Evolutionary conservation across 2,797 vertebrate species (phyloP).

Genomic region (Paramormyrops hopkinsi): DNA sequence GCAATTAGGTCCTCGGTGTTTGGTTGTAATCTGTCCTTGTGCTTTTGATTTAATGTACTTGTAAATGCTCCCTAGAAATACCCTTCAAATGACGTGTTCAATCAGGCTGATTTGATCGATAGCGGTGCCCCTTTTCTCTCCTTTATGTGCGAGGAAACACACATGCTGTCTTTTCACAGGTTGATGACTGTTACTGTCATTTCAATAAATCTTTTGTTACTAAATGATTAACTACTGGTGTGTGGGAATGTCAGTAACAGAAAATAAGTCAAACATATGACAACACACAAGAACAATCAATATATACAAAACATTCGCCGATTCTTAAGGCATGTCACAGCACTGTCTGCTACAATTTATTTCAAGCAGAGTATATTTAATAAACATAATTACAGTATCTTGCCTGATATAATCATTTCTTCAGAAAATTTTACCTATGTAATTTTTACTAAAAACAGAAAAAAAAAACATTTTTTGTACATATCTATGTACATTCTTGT

Average conservation of each 20-base stretch:
- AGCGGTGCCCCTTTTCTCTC: neutral
- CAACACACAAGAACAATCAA: neutral
- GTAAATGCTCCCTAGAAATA: conserved; percentile 60
- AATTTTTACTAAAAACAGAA: conserved; percentile 7
- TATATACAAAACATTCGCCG: neutral
- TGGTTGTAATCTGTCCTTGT: conserved; percentile 44
- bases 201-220: conserved; percentile 9
- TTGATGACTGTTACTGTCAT: conserved; percentile 6
- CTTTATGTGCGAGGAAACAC: neutral
- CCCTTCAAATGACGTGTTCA: conserved; percentile 46
- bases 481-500: conserved; percentile 11
- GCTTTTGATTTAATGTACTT: conserved; percentile 41
- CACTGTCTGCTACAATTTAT: neutral
- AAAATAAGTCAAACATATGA: neutral
- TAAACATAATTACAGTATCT: neutral
- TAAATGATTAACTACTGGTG: neutral
- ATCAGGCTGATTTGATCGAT: neutral
- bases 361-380: neutral
- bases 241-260: neutral
- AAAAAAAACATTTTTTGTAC: neutral
- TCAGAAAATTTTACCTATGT: neutral
- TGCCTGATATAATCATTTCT: neutral
- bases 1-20: conserved; percentile 35
- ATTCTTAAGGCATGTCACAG: neutral
- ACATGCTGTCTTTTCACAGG: neutral